phyloP scores from a whole-genome alignment of 2,797 vertebrate genomes.

The Betta splendens region DNA sequence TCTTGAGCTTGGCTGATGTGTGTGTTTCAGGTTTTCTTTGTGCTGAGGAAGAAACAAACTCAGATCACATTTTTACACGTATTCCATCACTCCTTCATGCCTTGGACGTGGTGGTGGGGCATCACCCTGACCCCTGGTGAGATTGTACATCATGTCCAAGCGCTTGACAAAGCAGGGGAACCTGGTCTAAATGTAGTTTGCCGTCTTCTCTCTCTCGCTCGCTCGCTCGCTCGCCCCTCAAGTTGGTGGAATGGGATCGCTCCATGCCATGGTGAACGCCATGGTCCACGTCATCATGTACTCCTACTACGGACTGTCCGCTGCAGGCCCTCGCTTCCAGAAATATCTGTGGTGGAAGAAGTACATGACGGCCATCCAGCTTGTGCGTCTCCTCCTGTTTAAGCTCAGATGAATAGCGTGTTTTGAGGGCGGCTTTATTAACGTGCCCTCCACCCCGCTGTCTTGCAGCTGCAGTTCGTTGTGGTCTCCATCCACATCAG shows the following conservation, averaged over 20 bases:
- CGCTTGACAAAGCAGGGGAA: not conserved
- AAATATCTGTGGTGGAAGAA: slow-evolving; percentile 99
- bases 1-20: not conserved
- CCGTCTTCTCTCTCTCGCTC: no score
- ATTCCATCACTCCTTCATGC: slow-evolving; percentile 97
- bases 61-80: slow-evolving; percentile 98
- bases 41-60: slow-evolving; percentile 94
- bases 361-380: slow-evolving; percentile 96
- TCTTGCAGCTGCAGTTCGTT: slow-evolving; percentile 90
- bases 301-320: slow-evolving; percentile 93
- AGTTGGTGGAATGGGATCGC: slow-evolving; percentile 92
- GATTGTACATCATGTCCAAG: slow-evolving; percentile 16
- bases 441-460: not conserved
- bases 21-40: slow-evolving; percentile 89
- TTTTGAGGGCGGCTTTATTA: slow-evolving; percentile 1
- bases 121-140: slow-evolving; percentile 92
- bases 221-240: not conserved
- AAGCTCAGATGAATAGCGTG: not conserved
- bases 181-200: not conserved
- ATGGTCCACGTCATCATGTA: slow-evolving; percentile 96
- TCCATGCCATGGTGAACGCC: slow-evolving; percentile 95
- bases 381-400: slow-evolving; percentile 81
- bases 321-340: slow-evolving; percentile 92
- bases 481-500: slow-evolving; percentile 92
- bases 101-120: slow-evolving; percentile 99